phyloP scores from a whole-genome alignment of 2,797 vertebrate species.

The Cryptoblepharus egeriae region DNA sequence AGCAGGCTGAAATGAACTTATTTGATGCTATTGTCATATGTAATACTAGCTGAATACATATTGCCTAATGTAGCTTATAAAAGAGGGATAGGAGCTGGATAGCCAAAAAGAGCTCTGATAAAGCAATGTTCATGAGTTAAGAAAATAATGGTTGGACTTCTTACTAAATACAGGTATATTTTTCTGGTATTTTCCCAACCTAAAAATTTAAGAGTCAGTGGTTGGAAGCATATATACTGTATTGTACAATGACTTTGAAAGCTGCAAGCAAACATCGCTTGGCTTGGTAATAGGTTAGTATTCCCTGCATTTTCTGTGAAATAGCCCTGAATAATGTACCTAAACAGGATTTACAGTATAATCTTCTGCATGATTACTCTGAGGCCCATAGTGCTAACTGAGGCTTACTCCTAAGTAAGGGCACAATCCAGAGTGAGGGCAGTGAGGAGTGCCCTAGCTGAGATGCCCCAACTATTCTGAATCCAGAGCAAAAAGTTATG shows the following conservation, averaged over 20 bases:
- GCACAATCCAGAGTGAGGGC: too few species aligned
- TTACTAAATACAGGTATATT: not conserved
- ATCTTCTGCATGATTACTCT: too few species aligned
- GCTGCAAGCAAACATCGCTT: not conserved
- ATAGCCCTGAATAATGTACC: not conserved
- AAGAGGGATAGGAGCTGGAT: not conserved
- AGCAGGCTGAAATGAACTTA: not conserved
- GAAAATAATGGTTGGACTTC: not conserved
- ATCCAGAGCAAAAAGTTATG: too few species aligned
- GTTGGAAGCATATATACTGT: not conserved
- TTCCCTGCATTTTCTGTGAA: not conserved
- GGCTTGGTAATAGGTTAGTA: not conserved
- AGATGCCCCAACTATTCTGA: too few species aligned
- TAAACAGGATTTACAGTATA: too few species aligned
- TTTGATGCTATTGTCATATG: not conserved
- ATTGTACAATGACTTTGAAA: not conserved
- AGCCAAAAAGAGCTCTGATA: not conserved
- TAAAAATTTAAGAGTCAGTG: not conserved
- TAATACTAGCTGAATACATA: too few species aligned
- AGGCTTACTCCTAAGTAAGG: too few species aligned
- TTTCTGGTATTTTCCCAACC: not conserved
- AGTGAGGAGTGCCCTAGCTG: too few species aligned
- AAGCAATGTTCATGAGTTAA: too few species aligned
- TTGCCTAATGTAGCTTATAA: too few species aligned
- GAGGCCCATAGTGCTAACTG: too few species aligned